These are phyloP conservation scores for Xiphorhynchus elegans DNA, from an alignment of 2,113 vertebrate genomes.

Conservation along the genomic window DNA sequence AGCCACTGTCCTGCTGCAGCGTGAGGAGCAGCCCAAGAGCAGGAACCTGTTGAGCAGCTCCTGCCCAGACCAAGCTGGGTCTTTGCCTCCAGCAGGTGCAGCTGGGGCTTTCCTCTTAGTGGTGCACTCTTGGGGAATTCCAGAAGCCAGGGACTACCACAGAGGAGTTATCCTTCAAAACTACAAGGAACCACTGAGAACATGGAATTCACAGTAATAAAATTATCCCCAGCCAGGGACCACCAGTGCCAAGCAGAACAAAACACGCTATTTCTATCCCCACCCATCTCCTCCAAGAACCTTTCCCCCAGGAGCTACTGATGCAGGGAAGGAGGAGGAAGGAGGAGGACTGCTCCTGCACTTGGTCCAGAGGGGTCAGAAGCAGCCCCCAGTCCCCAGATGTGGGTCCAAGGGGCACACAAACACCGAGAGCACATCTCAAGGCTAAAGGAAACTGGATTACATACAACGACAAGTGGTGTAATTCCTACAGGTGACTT, in stretches of 20 bases:
- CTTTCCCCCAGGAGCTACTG: background rate
- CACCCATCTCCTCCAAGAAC: background rate
- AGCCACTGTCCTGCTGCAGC: background rate
- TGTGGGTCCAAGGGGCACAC: background rate
- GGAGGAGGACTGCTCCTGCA: background rate
- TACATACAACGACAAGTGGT: fast-evolving
- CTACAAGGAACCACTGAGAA: background rate
- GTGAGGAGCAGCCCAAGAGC: background rate
- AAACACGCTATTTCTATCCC: background rate
- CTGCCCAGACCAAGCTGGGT: fast-evolving
- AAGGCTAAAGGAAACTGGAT: background rate
- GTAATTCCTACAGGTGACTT: background rate
- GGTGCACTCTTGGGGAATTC: background rate
- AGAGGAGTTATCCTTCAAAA: background rate
- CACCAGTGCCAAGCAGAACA: background rate
- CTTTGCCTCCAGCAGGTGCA: background rate
- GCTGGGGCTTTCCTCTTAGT: background rate
- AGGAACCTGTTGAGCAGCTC: background rate
- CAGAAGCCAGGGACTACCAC: fast-evolving
- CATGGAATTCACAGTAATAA: background rate
- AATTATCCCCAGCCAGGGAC: background rate
- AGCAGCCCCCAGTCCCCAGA: background rate
- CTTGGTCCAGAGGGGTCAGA: background rate
- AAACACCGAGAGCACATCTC: background rate
- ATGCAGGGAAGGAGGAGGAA: background rate